Evolutionary conservation across 2,888 invertebrate species (phyloP), one percentile per base, ranked within the genome.

Genomic region (Agonopterix subpropinquella): DNA sequence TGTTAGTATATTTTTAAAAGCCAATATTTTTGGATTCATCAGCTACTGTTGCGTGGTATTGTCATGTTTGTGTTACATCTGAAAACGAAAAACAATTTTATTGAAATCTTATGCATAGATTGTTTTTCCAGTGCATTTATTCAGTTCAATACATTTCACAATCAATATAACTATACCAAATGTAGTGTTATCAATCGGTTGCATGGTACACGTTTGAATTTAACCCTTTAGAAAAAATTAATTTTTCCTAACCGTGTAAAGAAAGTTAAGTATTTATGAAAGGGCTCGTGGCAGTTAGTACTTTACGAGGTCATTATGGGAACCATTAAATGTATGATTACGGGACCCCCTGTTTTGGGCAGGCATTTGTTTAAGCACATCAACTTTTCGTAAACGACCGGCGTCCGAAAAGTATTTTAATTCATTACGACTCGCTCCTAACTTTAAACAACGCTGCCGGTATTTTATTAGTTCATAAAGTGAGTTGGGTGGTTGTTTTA

Each of bases 261-360:
- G 61, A 64, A 78, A 77, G 70, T 79, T 77, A 58, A 66, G 71
- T 81, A 82, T 84, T 83, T 83, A 84, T 78, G 79, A 74, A 73
- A 71, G 69, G 70, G 69, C 72, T 76, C 64, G 65, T 70, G 71
- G 80, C 78, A 72, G 77, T 79, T 77, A 78, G 75, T 80, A 77
- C 74, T 81, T 83, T 82, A 84, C 77, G 80, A 82, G 77, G 80
- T 80, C 82, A 80, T 85, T 85, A 86, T 78, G 77, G 72, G 58
- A 67, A 69, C 81, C 83, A 86, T 85, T 84, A 85, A 86, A 81
- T 73, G 69, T 83, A 83, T 82, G 82, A 83, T 81, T 83, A 78
- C 79, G 70, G 66, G 65, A 67, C 68, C 62, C 69, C 73, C 75
- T 77, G 78, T 80, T 82, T 79, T 64, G 79, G 77, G 68, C 74